A percentile compares a stretch with the other conserved stretches of the same genome.
phyloP scores from a whole-genome alignment of 2,113 vertebrate genomes.

The Urocolius indicus region DNA sequence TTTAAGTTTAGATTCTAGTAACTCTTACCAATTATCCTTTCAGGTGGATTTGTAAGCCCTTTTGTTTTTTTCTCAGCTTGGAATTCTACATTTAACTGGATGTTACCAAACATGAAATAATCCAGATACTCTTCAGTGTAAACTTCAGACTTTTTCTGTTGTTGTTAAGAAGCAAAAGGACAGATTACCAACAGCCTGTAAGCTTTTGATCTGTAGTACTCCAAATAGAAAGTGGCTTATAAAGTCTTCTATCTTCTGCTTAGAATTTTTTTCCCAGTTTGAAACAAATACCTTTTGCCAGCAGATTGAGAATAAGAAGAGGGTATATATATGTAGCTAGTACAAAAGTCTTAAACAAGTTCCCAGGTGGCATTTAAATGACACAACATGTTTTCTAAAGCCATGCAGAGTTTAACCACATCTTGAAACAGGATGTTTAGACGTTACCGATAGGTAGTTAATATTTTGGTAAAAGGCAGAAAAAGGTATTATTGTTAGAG shows the following conservation, averaged over 20 bases:
- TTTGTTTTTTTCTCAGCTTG: no score
- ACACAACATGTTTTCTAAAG: neutral
- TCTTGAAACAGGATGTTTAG: neutral
- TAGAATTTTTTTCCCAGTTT: neutral
- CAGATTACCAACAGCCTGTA: neutral
- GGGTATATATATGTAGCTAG: neutral
- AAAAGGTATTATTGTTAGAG: neutral
- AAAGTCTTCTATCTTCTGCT: neutral
- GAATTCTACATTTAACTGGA: no score
- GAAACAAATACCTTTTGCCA: neutral
- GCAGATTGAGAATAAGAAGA: neutral
- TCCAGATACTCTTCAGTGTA: neutral
- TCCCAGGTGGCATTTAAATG: neutral
- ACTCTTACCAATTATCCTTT: no score
- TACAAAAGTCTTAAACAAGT: neutral
- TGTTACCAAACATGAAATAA: no score
- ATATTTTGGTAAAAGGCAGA: neutral
- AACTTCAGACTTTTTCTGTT: neutral
- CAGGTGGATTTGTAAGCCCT: no score
- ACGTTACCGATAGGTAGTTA: neutral
- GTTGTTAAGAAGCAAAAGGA: neutral
- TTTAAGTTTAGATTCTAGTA: neutral
- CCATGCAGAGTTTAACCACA: neutral
- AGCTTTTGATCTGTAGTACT: neutral
- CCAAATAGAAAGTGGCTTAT: neutral